A percentile compares a stretch with the other conserved stretches of the same genome.
phyloP scores from a whole-genome alignment of 2,113 vertebrate species.

The Catharus minimus region DNA sequence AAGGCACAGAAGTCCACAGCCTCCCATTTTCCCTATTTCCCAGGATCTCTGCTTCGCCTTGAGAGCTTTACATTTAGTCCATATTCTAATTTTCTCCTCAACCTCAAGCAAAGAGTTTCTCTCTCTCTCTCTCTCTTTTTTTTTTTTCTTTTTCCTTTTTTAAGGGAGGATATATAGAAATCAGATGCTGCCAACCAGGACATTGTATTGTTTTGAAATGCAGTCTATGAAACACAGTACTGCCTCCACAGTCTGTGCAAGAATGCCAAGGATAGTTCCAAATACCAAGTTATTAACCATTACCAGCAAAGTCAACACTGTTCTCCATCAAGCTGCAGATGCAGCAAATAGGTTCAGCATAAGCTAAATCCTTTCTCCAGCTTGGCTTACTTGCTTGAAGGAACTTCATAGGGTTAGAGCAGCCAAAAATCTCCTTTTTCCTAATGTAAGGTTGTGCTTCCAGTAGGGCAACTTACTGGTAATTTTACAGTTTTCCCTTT shows the following conservation, averaged over 20 bases:
- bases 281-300: not conserved
- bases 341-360: not conserved
- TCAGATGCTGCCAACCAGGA: not conserved
- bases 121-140: rapidly evolving
- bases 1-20: not conserved
- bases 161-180: not conserved
- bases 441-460: not conserved
- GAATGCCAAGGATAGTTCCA: not conserved
- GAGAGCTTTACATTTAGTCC: not conserved
- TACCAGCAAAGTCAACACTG: not conserved
- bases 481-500: slow-evolving; percentile 5
- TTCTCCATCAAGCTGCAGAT: not conserved
- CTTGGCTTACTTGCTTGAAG: not conserved
- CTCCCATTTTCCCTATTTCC: not conserved
- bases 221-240: not conserved
- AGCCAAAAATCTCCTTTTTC: not conserved
- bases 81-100: not conserved
- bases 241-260: not conserved
- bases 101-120: not conserved
- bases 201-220: not conserved
- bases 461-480: not conserved
- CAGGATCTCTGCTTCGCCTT: not conserved
- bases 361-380: not conserved
- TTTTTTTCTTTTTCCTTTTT: not conserved
- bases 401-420: not conserved